phyloP scores from a whole-genome alignment of 1,140 invertebrate species.

The Pomacea maculata region DNA sequence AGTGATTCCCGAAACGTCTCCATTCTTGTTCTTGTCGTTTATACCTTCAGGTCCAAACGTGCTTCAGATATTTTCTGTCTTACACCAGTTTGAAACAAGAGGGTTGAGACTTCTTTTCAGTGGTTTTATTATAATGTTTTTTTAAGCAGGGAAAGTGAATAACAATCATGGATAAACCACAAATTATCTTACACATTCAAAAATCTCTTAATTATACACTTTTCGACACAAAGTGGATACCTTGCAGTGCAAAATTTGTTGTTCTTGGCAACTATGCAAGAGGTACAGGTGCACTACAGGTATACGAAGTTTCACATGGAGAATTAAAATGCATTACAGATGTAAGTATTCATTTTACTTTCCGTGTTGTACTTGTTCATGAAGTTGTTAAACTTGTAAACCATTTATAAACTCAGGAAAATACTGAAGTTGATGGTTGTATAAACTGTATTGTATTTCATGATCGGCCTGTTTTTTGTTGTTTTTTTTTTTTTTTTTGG shows the following conservation, averaged over 20 bases:
- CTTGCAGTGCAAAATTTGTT: slow-evolving; percentile 90
- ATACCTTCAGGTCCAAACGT: slow-evolving; percentile 8
- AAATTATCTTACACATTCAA: slow-evolving; percentile 88
- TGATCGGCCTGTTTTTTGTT: too few relatives aligned
- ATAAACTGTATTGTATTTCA: too few relatives aligned
- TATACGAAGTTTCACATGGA: slow-evolving; percentile 83
- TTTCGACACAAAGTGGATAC: slow-evolving; percentile 95
- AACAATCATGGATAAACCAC: slow-evolving; percentile 79
- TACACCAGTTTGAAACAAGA: neutral
- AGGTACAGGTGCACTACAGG: slow-evolving; percentile 84
- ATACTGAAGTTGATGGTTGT: too few relatives aligned
- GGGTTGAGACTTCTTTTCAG: neutral
- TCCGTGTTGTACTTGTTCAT: neutral
- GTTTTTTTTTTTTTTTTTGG: too few relatives aligned
- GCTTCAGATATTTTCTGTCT: neutral
- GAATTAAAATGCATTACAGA: slow-evolving; percentile 78
- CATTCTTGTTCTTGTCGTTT: neutral
- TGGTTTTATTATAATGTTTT: neutral
- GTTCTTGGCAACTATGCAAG: slow-evolving; percentile 85
- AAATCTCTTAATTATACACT: slow-evolving; percentile 85
- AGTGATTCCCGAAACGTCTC: slow-evolving; percentile 1
- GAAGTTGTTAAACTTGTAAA: too few relatives aligned
- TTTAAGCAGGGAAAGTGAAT: neutral
- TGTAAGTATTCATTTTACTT: slow-evolving; percentile 50
- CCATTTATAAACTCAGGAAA: too few relatives aligned